Evolutionary conservation across 2,113 vertebrate species (phyloP).

Genomic region (Dipodomys merriami): DNA sequence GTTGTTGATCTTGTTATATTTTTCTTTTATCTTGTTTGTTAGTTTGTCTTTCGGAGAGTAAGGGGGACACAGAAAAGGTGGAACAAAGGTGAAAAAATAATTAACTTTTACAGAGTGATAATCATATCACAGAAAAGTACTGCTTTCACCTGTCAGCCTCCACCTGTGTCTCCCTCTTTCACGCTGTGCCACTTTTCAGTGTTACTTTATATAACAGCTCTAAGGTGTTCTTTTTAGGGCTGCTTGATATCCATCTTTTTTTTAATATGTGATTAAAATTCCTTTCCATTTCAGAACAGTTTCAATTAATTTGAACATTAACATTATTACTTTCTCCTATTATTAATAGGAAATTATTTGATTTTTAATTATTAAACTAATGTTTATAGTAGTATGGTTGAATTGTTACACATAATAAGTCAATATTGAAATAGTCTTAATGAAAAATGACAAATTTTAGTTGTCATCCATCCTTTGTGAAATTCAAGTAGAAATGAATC

Average conservation of each 20-base stretch:
- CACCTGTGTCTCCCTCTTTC: too few species aligned
- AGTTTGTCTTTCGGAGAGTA: too few species aligned
- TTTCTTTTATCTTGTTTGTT: too few species aligned
- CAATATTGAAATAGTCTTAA: neutral
- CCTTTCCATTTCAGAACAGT: neutral
- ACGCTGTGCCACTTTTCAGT: neutral
- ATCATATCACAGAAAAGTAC: neutral
- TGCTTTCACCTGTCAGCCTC: neutral
- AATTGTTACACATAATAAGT: neutral
- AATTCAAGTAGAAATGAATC: neutral
- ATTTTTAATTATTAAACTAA: too few species aligned
- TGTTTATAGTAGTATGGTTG: neutral
- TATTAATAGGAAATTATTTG: too few species aligned
- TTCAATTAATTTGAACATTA: too few species aligned
- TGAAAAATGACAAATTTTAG: neutral
- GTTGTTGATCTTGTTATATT: too few species aligned
- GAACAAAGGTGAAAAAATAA: too few species aligned
- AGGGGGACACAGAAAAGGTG: too few species aligned
- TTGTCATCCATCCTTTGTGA: neutral
- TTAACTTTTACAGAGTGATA: neutral
- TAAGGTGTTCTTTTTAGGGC: neutral
- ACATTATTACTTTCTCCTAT: too few species aligned
- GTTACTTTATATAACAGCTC: neutral
- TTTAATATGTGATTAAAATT: neutral
- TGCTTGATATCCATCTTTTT: neutral